Conservation (phyloP, 2,797 vertebrate genomes). For the Muscicapa comitata region DNA sequence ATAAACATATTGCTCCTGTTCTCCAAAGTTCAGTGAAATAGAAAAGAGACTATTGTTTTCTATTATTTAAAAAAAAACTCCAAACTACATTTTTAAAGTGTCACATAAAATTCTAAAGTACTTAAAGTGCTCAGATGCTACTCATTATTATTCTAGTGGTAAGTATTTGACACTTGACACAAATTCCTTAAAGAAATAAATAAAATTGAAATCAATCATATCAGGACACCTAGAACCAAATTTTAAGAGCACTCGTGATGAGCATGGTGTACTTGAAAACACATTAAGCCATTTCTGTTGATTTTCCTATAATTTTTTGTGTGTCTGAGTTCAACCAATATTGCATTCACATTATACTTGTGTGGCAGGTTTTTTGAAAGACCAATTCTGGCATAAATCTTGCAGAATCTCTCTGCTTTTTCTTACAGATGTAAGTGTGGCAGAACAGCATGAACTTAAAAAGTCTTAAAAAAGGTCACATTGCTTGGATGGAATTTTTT, state of each 20-base stretch:
- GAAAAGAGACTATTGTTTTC: neutral
- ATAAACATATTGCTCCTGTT: constrained; percentile 49
- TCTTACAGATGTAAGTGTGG: neutral
- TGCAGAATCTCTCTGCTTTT: neutral
- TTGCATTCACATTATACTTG: neutral
- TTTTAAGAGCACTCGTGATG: neutral
- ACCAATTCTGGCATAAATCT: neutral
- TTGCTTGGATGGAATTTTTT: neutral
- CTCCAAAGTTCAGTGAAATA: constrained; percentile 3
- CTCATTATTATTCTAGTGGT: neutral
- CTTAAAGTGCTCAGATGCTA: neutral
- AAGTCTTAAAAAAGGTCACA: neutral
- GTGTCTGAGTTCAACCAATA: neutral
- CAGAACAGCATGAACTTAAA: neutral
- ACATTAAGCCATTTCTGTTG: neutral
- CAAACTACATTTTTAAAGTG: neutral
- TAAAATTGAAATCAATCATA: neutral
- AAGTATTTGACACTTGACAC: constrained; percentile 3
- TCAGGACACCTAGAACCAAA: neutral
- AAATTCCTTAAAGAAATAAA: constrained; percentile 7
- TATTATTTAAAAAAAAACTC: neutral
- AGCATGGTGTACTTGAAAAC: neutral
- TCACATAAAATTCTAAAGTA: constrained; percentile 6
- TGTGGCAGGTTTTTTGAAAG: neutral
- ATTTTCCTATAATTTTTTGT: neutral